phyloP scores from a whole-genome alignment of 2,113 vertebrate species.

The Colistium nudipinnis region DNA sequence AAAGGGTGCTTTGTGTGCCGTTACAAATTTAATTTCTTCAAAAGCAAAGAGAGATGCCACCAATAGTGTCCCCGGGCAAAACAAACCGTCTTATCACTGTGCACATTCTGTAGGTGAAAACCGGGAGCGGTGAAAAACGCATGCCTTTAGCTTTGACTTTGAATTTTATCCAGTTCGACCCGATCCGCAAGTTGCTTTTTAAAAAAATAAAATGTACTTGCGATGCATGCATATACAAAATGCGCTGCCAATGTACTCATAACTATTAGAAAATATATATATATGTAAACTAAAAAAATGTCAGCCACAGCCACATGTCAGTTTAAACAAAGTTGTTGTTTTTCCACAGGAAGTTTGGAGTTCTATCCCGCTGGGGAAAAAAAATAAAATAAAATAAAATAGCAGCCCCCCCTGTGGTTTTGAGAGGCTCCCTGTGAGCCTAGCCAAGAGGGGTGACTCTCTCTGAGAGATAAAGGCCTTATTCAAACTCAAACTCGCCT shows the following conservation, averaged over 20 bases:
- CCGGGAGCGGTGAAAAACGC: background rate
- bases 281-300: background rate
- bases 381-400: conserved; percentile 34
- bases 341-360: conserved; percentile 12
- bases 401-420: conserved; percentile 24
- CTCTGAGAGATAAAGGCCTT: conserved; percentile 25
- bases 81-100: conserved; percentile 1
- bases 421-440: conserved; percentile 32
- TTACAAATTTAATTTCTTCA: conserved; percentile 23
- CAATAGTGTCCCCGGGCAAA: background rate
- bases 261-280: background rate
- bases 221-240: background rate
- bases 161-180: background rate
- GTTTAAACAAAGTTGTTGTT: background rate
- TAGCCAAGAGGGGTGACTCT: conserved; percentile 12
- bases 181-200: too few species aligned
- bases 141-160: too few species aligned
- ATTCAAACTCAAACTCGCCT: conserved; percentile 31
- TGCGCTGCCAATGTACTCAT: background rate
- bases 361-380: background rate
- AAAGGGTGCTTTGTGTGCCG: conserved; percentile 13
- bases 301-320: background rate
- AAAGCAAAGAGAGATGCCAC: conserved; percentile 18
- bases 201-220: too few species aligned
- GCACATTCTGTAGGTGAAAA: background rate